These are phyloP conservation scores for Caenorhabditis brenneri DNA, from an alignment of 1,140 invertebrate genomes.

Conservation along the genomic window DNA sequence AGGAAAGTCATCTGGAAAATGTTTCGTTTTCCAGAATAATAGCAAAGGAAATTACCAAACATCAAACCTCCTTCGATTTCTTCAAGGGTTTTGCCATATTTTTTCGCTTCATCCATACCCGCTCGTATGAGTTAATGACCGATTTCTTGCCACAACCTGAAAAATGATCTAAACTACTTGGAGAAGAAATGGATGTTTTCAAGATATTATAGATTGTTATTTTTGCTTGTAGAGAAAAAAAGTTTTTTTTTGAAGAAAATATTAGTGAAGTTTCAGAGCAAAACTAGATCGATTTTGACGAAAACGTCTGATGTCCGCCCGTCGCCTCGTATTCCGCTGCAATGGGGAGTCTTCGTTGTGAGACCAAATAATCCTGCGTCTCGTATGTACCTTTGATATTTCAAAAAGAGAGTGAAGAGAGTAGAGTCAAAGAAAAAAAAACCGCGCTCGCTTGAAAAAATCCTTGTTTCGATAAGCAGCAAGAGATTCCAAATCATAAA, in stretches of 20 bases:
- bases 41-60: no score
- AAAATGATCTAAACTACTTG: not conserved
- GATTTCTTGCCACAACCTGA: not conserved
- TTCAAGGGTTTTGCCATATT: conserved; percentile 17
- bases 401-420: not conserved
- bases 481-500: no score
- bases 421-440: no score
- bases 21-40: no score
- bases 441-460: no score
- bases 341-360: not conserved
- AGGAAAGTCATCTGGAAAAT: conserved; percentile 14
- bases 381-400: not conserved
- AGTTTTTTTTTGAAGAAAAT: not conserved
- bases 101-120: conserved; percentile 36
- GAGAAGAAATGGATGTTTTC: not conserved
- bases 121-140: not conserved
- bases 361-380: not conserved
- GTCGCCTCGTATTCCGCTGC: not conserved
- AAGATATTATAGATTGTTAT: not conserved
- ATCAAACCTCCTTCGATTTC: conserved; percentile 19
- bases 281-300: not conserved
- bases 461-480: no score
- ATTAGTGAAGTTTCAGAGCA: no score
- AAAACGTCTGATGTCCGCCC: conserved; percentile 13
- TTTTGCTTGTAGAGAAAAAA: no score